Evolutionary conservation across 2,797 vertebrate genomes (phyloP), one percentile per base, ranked within the genome.

Genomic region (Carapus acus): DNA sequence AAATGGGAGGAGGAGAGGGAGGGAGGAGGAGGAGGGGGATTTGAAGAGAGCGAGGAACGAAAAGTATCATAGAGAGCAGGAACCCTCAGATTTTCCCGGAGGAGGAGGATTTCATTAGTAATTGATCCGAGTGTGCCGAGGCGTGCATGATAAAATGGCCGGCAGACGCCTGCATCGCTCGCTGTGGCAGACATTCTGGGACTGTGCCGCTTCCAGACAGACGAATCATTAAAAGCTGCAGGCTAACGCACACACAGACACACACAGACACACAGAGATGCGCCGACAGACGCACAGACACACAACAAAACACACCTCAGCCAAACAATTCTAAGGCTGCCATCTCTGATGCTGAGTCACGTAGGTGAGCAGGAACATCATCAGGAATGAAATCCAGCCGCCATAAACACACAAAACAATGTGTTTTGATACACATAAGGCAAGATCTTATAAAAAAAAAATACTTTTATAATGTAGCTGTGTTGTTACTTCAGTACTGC

Each of bases 31-130:
- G 19, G 22, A 52, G n/a, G 1, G 6, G 20, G 36, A 21, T 20
- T 48, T 43, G 15, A 56, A 54, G 49, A 51, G 23, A 54, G 1
- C 1, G 33, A 23, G 17, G n/a, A 16, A 34, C 48, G 50, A 46
- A 43, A 58, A 53, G 7, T 52, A 16, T 54, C n/a, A 18, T 4
- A 43, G 23, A 23, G 18, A 48, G n/a, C 50, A 29, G 11, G 19
- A 62, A 51, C 37, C 37, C 36, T 39, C 16, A 42, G 7, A 49
- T 65, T 42, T 24, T 43, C 46, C 67, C 36, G 60, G 47, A 54
- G 44, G 54, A 41, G 51, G 69, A 65, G 7, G 16, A 58, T 64
- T 74, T 60, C 67, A 74, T 73, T 53, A 73, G 77, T 58, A 71
- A 76, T 73, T 73, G 71, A 79, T 79, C 51, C 36, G 38, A 59